These are phyloP conservation scores for Dorcus hopei DNA, from an alignment of 2,888 invertebrate genomes.

Conservation along the genomic window DNA sequence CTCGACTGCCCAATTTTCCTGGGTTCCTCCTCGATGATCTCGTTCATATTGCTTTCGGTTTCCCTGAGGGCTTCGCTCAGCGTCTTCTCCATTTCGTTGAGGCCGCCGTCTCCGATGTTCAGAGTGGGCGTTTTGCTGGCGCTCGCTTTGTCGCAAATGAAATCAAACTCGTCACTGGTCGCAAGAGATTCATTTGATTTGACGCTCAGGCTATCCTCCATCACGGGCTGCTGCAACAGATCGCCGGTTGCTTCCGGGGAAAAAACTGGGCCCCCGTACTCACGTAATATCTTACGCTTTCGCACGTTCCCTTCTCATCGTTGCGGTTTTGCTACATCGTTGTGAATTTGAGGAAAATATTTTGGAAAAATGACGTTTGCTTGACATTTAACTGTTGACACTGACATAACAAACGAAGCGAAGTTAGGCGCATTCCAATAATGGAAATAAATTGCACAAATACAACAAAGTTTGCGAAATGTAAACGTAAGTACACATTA, in stretches of 20 bases:
- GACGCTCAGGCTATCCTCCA: constrained; percentile 66
- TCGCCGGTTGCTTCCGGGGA: no score
- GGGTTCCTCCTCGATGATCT: constrained; percentile 36
- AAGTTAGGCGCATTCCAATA: no score
- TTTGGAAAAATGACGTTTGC: neutral
- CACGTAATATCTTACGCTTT: no score
- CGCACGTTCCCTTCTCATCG: no score
- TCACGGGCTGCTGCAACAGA: constrained; percentile 39
- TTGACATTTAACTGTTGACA: neutral
- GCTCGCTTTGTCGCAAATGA: constrained; percentile 57
- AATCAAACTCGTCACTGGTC: constrained; percentile 69
- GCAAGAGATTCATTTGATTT: constrained; percentile 69
- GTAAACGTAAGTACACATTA: no score
- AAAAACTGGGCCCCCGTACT: no score
- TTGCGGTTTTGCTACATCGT: no score
- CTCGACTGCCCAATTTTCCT: constrained; percentile 54
- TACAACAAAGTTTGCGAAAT: no score
- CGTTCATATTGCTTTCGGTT: constrained; percentile 34
- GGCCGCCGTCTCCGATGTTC: constrained; percentile 61
- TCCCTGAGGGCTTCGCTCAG: constrained; percentile 57
- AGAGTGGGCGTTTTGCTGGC: constrained; percentile 55
- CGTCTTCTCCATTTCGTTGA: constrained; percentile 60
- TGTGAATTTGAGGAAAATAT: no score
- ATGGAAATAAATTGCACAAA: no score
- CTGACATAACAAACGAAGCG: neutral